A percentile compares a stretch with the other conserved stretches of the same genome.
These are phyloP conservation scores for Etheostoma spectabile DNA, from an alignment of 2,113 vertebrate genomes.

Conservation along the genomic window DNA sequence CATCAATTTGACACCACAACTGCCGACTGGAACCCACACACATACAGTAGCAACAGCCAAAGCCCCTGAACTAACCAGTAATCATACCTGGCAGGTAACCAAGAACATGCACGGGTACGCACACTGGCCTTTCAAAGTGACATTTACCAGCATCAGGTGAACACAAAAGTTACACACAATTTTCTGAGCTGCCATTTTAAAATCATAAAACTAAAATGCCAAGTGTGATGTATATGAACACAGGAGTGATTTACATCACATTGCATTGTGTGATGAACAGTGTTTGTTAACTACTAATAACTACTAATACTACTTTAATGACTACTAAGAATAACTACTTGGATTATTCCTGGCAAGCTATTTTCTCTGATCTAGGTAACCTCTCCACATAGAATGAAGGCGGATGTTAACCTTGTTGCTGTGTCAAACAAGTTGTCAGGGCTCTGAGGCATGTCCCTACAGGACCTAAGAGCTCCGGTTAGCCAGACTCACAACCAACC, in stretches of 20 bases:
- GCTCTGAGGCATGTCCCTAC: slow-evolving; percentile 63
- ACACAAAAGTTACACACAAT: not conserved
- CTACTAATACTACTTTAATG: too few species aligned
- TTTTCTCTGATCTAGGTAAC: slow-evolving; percentile 64
- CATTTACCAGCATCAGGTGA: slow-evolving; percentile 8
- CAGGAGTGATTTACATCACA: not conserved
- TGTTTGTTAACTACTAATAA: too few species aligned
- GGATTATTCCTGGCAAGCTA: slow-evolving; percentile 49
- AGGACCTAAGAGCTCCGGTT: slow-evolving; percentile 62
- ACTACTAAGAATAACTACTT: slow-evolving; percentile 32
- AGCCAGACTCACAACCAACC: slow-evolving; percentile 47
- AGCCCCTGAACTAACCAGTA: slow-evolving; percentile 14
- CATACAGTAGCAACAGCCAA: slow-evolving; percentile 4
- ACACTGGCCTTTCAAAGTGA: slow-evolving; percentile 1
- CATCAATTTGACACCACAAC: slow-evolving; percentile 41
- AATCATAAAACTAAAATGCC: not conserved
- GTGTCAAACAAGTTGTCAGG: slow-evolving; percentile 70
- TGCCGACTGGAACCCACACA: slow-evolving; percentile 15
- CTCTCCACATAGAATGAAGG: slow-evolving; percentile 42
- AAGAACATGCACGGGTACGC: not conserved
- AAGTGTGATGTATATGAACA: not conserved
- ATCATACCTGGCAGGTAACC: slow-evolving; percentile 11
- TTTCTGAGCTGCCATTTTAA: not conserved
- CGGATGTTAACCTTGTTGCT: slow-evolving; percentile 50
- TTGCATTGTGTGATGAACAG: not conserved